phyloP scores from a whole-genome alignment of 2,888 invertebrate species.

The Drosophila setosimentum region DNA sequence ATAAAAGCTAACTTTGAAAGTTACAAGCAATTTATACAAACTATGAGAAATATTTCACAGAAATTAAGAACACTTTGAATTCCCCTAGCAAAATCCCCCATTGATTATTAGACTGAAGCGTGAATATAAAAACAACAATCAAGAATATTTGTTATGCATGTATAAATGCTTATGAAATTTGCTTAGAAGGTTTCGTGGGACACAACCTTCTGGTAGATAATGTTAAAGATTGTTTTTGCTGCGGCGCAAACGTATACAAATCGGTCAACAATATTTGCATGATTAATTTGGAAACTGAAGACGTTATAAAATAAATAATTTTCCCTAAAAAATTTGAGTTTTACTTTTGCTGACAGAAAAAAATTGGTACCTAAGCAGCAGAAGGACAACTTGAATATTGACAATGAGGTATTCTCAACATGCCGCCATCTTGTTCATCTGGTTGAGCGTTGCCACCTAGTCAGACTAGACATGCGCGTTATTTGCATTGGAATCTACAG shows the following conservation, averaged over 20 bases:
- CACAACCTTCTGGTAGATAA: conserved; percentile 22
- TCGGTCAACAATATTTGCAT: conserved; percentile 25
- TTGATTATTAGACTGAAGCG: conserved; percentile 64
- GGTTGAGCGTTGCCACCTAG: conserved; percentile 22
- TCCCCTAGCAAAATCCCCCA: conserved; percentile 18
- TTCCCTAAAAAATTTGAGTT: conserved; percentile 27
- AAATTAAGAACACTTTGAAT: conserved; percentile 11
- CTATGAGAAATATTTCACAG: conserved; percentile 7
- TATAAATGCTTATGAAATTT: conserved; percentile 19
- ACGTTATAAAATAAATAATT: conserved; percentile 42
- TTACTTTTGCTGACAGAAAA: not conserved
- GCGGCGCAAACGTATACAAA: conserved; percentile 20
- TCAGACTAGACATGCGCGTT: not conserved
- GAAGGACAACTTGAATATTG: not conserved
- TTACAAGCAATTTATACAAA: conserved; percentile 67
- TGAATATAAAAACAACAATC: conserved; percentile 43
- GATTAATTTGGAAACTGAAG: conserved; percentile 15
- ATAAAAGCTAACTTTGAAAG: conserved; percentile 71
- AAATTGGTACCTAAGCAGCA: not conserved
- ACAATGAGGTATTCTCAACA: not conserved
- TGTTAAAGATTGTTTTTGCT: conserved; percentile 36
- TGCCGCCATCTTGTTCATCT: not conserved
- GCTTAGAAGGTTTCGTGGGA: conserved; percentile 10
- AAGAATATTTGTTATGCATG: conserved; percentile 10
- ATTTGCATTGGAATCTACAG: not conserved